phyloP scores from a whole-genome alignment of 2,888 invertebrate genomes.

The Pristionchus fissidentatus region DNA sequence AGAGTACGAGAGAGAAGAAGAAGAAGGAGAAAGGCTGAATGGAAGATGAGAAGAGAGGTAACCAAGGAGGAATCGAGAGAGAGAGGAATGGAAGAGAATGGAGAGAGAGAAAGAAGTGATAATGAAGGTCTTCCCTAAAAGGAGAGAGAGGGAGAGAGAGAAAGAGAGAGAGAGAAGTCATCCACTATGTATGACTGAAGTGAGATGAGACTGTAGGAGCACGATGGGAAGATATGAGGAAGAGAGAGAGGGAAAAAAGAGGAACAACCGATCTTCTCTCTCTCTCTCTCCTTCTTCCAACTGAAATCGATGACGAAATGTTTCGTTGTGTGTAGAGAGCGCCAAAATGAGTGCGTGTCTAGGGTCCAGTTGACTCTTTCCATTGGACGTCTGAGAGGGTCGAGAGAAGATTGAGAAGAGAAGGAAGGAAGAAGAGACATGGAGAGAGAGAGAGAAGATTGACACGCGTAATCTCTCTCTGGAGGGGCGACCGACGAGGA shows the following conservation, averaged over 20 bases:
- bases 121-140: conserved; percentile 49
- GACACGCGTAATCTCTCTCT: conserved; percentile 34
- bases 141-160: conserved; percentile 47
- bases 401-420: conserved; percentile 26
- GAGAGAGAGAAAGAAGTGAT: conserved; percentile 38
- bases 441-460: conserved; percentile 1
- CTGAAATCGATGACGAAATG: conserved; percentile 7
- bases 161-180: neutral
- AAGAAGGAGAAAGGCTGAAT: conserved; percentile 31
- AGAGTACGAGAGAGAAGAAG: conserved; percentile 1
- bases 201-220: conserved; percentile 16
- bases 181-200: conserved; percentile 39
- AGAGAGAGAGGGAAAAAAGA: conserved; percentile 23
- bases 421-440: neutral
- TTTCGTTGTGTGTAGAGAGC: neutral
- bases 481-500: conserved; percentile 5
- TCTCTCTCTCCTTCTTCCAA: neutral
- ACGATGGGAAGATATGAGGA: conserved; percentile 12
- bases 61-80: conserved; percentile 35
- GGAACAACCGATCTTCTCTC: neutral
- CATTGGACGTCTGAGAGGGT: conserved; percentile 32
- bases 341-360: conserved; percentile 40
- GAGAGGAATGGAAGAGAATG: conserved; percentile 20
- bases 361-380: conserved; percentile 42
- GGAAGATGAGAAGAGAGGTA: conserved; percentile 21